These are phyloP conservation scores for Philopedon plagiatum DNA, from an alignment of 2,888 invertebrate genomes.

Conservation along the genomic window DNA sequence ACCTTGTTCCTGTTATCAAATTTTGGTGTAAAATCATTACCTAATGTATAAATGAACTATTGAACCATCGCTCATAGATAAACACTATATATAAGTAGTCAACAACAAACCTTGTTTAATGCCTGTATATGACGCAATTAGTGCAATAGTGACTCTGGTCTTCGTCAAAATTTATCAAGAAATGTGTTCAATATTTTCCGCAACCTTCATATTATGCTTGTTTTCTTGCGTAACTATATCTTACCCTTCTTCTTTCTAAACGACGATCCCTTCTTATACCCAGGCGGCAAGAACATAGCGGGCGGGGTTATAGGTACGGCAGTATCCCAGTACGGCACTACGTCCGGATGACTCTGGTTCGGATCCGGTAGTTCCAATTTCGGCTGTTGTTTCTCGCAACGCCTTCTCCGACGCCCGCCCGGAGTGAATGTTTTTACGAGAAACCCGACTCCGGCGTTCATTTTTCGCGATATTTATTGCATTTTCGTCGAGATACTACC, in stretches of 20 bases:
- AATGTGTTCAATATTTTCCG: no score
- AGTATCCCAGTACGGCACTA: slow-evolving; percentile 73
- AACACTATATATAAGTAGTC: no score
- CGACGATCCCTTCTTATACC: slow-evolving; percentile 68
- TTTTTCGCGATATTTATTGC: slow-evolving; percentile 14
- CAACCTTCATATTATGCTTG: no score
- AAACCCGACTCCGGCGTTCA: slow-evolving; percentile 76
- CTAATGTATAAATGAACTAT: no score
- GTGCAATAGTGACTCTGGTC: no score
- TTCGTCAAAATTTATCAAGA: no score
- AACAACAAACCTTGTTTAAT: no score
- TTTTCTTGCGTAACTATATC: no score
- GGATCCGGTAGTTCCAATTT: slow-evolving; percentile 63
- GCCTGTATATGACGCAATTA: no score
- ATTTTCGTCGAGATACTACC: background rate
- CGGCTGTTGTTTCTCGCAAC: slow-evolving; percentile 75
- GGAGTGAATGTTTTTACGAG: slow-evolving; percentile 78
- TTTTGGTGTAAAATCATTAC: no score
- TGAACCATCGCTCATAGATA: no score
- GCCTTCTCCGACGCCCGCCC: slow-evolving; percentile 73
- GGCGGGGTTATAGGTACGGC: slow-evolving; percentile 78
- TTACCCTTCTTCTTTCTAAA: slow-evolving; percentile 56
- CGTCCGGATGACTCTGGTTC: slow-evolving; percentile 69
- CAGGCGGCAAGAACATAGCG: slow-evolving; percentile 76
- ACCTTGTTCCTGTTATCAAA: no score